phyloP scores from a whole-genome alignment of 2,797 vertebrate genomes.

The Petrocephalus schoutedeni region DNA sequence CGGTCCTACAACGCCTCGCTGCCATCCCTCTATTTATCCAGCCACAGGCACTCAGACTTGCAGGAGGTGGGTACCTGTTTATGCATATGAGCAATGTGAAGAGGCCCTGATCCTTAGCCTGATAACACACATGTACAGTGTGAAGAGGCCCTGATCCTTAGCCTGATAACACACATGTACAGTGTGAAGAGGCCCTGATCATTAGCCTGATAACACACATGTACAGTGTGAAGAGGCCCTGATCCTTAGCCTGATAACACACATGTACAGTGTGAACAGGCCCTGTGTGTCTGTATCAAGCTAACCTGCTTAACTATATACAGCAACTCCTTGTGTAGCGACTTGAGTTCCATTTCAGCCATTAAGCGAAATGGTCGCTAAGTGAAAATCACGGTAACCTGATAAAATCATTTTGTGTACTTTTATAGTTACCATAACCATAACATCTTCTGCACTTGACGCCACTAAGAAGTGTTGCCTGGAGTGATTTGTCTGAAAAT shows the following conservation, averaged over 20 bases:
- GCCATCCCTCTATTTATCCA: conserved; percentile 65
- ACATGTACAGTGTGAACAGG: too few relatives aligned
- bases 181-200: too few relatives aligned
- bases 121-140: background rate
- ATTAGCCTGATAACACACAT: too few relatives aligned
- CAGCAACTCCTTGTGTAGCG: too few relatives aligned
- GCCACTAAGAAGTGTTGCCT: background rate
- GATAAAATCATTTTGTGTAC: background rate
- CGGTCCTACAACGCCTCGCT: conserved; percentile 67
- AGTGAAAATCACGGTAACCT: too few relatives aligned
- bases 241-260: too few relatives aligned
- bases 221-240: too few relatives aligned
- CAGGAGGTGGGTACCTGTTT: conserved; percentile 19
- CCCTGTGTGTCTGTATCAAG: background rate
- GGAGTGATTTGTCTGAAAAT: background rate
- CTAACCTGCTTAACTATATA: background rate
- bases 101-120: background rate
- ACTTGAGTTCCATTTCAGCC: too few relatives aligned
- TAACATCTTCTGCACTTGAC: background rate
- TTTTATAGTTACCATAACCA: background rate
- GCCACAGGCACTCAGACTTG: conserved; percentile 36
- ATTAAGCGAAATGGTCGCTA: too few relatives aligned
- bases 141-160: background rate
- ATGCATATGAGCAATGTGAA: background rate
- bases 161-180: background rate